A percentile compares a stretch with the other conserved stretches of the same genome.
These are phyloP conservation scores for Phoxinus dragarum DNA, from an alignment of 2,797 vertebrate species.

Conservation along the genomic window DNA sequence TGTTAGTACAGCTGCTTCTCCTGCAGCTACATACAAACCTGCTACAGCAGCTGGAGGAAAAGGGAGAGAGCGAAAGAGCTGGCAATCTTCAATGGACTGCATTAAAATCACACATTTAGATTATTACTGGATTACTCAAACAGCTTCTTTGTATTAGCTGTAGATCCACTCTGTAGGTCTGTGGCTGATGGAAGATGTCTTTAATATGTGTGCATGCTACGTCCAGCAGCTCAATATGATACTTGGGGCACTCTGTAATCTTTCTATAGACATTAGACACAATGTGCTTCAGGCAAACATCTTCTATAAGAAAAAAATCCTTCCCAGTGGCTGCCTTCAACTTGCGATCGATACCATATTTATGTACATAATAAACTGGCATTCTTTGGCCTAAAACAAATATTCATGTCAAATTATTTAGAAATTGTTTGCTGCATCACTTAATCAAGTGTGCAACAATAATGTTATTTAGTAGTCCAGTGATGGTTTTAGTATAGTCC, in stretches of 20 bases:
- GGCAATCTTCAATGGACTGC: slow-evolving; percentile 66
- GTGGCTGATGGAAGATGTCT: slow-evolving; percentile 21
- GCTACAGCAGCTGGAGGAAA: slow-evolving; percentile 62
- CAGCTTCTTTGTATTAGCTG: neutral
- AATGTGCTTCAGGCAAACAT: slow-evolving; percentile 18
- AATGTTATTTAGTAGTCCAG: neutral
- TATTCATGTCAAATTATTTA: neutral
- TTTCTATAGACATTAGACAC: slow-evolving; percentile 14
- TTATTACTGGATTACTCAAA: neutral
- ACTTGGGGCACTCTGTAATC: neutral
- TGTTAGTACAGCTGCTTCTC: slow-evolving; percentile 80
- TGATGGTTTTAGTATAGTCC: neutral
- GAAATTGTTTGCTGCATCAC: neutral
- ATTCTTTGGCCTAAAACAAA: slow-evolving; percentile 10
- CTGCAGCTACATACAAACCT: slow-evolving; percentile 72
- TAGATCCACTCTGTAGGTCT: neutral
- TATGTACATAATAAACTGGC: neutral
- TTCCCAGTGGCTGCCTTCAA: slow-evolving; percentile 2
- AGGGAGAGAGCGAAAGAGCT: slow-evolving; percentile 24
- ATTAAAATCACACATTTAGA: slow-evolving; percentile 17
- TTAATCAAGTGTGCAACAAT: neutral
- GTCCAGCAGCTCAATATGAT: slow-evolving; percentile 16
- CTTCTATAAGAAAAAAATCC: slow-evolving; percentile 19
- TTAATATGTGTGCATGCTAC: slow-evolving; percentile 20
- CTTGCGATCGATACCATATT: neutral